Evolutionary conservation across 2,888 invertebrate genomes (phyloP), one percentile per base, ranked within the genome.

Genomic region (Hetaerina titia): DNA sequence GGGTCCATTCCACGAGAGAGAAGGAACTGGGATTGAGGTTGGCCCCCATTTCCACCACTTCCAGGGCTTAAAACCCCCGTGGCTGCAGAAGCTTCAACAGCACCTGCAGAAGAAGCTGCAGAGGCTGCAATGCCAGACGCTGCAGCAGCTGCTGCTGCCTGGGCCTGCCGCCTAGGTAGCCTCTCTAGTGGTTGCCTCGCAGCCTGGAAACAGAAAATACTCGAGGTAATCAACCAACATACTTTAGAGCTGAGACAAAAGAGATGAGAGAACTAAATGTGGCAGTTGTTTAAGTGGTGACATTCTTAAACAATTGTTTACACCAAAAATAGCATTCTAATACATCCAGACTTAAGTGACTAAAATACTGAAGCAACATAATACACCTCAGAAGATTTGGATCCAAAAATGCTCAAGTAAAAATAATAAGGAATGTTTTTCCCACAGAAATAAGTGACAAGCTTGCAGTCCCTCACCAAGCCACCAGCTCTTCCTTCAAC

Each of bases 131-230:
- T 96, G 95, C 97, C 97, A 92, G 97, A 97, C 89, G 95, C 95
- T 45, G 97, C 96, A 94, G 97, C 97, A 95, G 97, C 97, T 96
- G 98, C 97, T 96, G 98, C 97, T 95, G 97, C 98, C 96, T 98
- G 98, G 95, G 98, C 98, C 96, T 98, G 98, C 96, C 99, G 98
- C 96, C 99, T 98, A 96, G 99, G 99, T 96, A 99, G 97, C 95
- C 99, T 98, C 97, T 99, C 99, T 96, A 99, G 97, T 97, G 99
- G 99, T 97, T 99, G 99, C 96, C 99, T 98, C 95, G 98, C 98
- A 96, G 98, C 98, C 98, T 98, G 97, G 94, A 96, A 96, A 58
- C 45, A 64, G 57, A 58, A 31, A 31, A 31, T 31, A 31, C 11
- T 31, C 0, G 13, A 81, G n/a, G n/a, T 31, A 74, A 25, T 74